Percentiles rank a stretch among this genome's conserved stretches.
phyloP scores from a whole-genome alignment of 2,797 vertebrate species.

The Cygnus olor region DNA sequence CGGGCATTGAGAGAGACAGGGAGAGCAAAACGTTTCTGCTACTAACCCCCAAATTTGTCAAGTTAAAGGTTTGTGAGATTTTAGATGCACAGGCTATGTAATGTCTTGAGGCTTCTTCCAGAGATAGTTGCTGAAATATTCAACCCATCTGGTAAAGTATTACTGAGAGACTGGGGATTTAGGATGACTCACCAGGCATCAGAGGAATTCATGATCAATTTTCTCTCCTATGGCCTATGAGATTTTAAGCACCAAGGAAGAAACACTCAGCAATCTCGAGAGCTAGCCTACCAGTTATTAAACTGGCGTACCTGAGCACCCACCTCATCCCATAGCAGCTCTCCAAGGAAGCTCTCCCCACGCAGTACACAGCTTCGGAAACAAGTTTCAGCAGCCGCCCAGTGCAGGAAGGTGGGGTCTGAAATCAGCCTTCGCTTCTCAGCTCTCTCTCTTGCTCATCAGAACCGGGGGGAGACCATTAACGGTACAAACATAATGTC shows the following conservation, averaged over 20 bases:
- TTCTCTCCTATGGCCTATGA: neutral
- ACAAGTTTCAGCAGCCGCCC: neutral
- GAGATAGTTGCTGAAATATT: neutral
- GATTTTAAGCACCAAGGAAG: neutral
- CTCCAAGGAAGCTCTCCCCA: neutral
- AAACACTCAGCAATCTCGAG: neutral
- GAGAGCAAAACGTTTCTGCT: neutral
- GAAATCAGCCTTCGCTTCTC: neutral
- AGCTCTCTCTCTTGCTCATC: neutral
- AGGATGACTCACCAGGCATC: slow-evolving; percentile 22
- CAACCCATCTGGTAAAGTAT: neutral
- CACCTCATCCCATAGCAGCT: neutral
- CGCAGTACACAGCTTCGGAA: accelerated
- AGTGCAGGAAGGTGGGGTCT: neutral
- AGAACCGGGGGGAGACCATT: neutral
- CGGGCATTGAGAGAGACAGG: neutral
- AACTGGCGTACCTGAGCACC: neutral
- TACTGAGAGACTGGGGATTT: neutral
- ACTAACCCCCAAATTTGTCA: no score
- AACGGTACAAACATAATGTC: neutral
- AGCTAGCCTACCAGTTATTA: neutral
- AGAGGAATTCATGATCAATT: neutral
- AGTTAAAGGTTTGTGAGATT: neutral
- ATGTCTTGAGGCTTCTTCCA: neutral
- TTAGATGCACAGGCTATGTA: neutral